Evolutionary conservation across 2,888 invertebrate species (phyloP).

Genomic region (Acanthopleura granulata): DNA sequence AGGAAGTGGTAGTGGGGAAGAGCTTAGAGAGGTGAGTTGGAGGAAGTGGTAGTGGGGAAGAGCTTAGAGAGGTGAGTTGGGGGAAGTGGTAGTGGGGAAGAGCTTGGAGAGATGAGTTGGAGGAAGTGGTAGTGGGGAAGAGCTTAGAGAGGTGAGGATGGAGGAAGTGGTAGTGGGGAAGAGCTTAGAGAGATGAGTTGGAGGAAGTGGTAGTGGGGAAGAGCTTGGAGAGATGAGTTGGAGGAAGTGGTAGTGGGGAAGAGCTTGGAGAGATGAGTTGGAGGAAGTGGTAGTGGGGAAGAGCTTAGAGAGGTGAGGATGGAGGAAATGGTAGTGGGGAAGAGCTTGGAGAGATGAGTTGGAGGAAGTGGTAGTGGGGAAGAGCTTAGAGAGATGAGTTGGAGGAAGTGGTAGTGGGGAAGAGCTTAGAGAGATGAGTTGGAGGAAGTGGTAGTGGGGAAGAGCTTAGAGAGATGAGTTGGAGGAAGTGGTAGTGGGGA

Average conservation of each 20-base stretch:
- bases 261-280: slow-evolving; percentile 88
- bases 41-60: slow-evolving; percentile 94
- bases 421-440: slow-evolving; percentile 90
- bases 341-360: slow-evolving; percentile 90
- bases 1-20: slow-evolving; percentile 94
- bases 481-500: slow-evolving; percentile 94
- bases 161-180: slow-evolving; percentile 95
- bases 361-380: slow-evolving; percentile 94
- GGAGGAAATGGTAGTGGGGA: slow-evolving; percentile 94
- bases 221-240: slow-evolving; percentile 88
- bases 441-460: slow-evolving; percentile 94
- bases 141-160: slow-evolving; percentile 90
- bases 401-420: slow-evolving; percentile 94
- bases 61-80: slow-evolving; percentile 90
- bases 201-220: slow-evolving; percentile 95
- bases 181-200: slow-evolving; percentile 88
- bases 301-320: slow-evolving; percentile 90
- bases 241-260: slow-evolving; percentile 95
- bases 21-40: slow-evolving; percentile 90
- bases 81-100: slow-evolving; percentile 94
- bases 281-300: slow-evolving; percentile 95
- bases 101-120: slow-evolving; percentile 90
- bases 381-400: slow-evolving; percentile 90
- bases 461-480: slow-evolving; percentile 90
- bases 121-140: slow-evolving; percentile 94